Conservation (phyloP, 2,888 invertebrate species). For the Pilophorus perplexus region DNA sequence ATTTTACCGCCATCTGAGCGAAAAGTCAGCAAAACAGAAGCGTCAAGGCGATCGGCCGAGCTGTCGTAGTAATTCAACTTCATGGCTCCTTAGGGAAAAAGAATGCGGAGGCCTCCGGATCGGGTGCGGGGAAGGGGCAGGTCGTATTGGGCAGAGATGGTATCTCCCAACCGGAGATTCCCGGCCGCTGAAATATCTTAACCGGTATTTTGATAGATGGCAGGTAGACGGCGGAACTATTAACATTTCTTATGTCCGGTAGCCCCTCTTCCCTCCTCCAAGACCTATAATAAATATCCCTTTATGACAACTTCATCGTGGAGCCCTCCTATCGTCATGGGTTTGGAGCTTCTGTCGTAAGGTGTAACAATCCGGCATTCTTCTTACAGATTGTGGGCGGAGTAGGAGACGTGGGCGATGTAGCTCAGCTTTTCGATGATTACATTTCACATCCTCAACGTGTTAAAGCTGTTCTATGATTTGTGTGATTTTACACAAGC, state of each 20-base stretch:
- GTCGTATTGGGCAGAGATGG: conserved; percentile 29
- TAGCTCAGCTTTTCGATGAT: too few relatives aligned
- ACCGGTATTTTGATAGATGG: conserved; percentile 41
- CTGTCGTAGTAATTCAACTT: background rate
- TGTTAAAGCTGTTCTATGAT: too few relatives aligned
- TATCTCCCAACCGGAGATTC: conserved; percentile 16
- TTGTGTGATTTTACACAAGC: too few relatives aligned
- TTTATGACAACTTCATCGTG: conserved; percentile 32
- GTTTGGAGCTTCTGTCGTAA: too few relatives aligned
- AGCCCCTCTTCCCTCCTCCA: conserved; percentile 19
- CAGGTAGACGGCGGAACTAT: conserved; percentile 37
- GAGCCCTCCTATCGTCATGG: background rate
- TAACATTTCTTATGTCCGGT: conserved; percentile 40
- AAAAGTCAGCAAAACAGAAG: background rate
- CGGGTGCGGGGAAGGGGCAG: too few relatives aligned
- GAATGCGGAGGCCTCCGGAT: too few relatives aligned
- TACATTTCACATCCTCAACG: too few relatives aligned
- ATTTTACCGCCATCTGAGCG: too few relatives aligned
- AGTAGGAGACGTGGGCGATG: too few relatives aligned
- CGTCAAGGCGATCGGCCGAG: background rate
- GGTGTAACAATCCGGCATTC: too few relatives aligned
- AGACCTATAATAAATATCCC: conserved; percentile 32
- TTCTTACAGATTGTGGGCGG: too few relatives aligned
- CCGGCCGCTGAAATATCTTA: conserved; percentile 39
- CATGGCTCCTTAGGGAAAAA: background rate